Evolutionary conservation across 2,797 vertebrate species (phyloP).

Genomic region (Euphonia xanthogaster): DNA sequence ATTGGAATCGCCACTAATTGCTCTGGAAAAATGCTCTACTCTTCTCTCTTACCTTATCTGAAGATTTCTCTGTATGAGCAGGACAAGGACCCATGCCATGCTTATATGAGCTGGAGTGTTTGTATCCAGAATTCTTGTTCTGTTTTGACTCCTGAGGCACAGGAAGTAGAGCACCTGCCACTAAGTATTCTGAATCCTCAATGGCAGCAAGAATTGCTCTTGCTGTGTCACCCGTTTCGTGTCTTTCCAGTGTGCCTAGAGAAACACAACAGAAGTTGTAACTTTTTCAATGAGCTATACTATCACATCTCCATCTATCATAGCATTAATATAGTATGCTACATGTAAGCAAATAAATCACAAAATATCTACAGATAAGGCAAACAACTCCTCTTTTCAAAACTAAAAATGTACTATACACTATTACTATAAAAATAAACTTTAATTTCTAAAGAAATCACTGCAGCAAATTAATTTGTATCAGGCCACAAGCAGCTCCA

Average conservation of each 20-base stretch:
- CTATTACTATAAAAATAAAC: neutral
- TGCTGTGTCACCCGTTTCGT: conserved; percentile 78
- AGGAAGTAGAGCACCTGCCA: conserved; percentile 54
- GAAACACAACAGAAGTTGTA: neutral
- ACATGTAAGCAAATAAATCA: neutral
- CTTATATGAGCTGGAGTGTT: conserved; percentile 40
- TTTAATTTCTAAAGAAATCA: neutral
- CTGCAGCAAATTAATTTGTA: neutral
- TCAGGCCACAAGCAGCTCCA: neutral
- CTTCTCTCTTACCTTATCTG: conserved; percentile 70
- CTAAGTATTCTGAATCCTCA: conserved; percentile 70
- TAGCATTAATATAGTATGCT: neutral
- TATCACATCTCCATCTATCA: neutral
- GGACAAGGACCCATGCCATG: neutral
- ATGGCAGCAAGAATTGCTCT: conserved; percentile 73
- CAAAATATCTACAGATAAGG: neutral
- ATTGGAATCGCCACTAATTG: neutral
- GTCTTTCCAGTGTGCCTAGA: conserved; percentile 76
- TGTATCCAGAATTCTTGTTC: conserved; percentile 37
- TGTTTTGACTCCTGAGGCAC: conserved; percentile 30
- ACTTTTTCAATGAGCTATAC: neutral
- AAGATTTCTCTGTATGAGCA: conserved; percentile 52
- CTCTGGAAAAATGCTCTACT: neutral
- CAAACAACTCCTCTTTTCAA: neutral
- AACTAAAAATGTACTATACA: neutral